Evolutionary conservation across 2,113 vertebrate species (phyloP).

Genomic region (Parus major): DNA sequence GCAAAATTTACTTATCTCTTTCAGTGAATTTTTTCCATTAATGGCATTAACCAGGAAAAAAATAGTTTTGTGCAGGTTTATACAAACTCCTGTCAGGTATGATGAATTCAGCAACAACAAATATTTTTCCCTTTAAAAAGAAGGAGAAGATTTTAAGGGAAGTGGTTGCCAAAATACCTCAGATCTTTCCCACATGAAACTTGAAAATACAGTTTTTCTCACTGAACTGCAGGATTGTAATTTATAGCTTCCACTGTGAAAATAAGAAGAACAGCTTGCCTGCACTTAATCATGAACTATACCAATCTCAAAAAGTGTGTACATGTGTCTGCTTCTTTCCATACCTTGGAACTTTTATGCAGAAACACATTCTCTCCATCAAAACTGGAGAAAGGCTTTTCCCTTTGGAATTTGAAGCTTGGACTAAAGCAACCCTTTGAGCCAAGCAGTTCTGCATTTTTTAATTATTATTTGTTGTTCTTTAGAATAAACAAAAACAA

Average conservation of each 20-base stretch:
- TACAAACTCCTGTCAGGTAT: background rate
- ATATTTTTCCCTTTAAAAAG: background rate
- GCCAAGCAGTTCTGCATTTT: background rate
- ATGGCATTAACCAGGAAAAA: background rate
- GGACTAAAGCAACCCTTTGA: background rate
- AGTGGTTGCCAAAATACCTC: background rate
- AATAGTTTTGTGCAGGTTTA: background rate
- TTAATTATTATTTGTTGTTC: accelerated
- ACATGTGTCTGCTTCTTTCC: background rate
- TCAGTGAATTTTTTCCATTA: background rate
- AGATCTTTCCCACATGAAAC: background rate
- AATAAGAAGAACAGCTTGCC: background rate
- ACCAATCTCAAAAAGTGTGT: background rate
- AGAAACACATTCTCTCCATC: background rate
- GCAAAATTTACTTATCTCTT: background rate
- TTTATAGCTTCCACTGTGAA: background rate
- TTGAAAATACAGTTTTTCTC: background rate
- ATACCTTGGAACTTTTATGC: background rate
- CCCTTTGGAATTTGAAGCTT: background rate
- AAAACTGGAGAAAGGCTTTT: background rate
- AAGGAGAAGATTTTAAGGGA: background rate
- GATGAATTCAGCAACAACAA: background rate
- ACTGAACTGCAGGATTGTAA: background rate
- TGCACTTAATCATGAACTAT: background rate
- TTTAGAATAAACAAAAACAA: background rate